A percentile compares a stretch with the other conserved stretches of the same genome.
Conservation (phyloP, 1,140 invertebrate genomes). For the Akabosia matsudoensis region DNA sequence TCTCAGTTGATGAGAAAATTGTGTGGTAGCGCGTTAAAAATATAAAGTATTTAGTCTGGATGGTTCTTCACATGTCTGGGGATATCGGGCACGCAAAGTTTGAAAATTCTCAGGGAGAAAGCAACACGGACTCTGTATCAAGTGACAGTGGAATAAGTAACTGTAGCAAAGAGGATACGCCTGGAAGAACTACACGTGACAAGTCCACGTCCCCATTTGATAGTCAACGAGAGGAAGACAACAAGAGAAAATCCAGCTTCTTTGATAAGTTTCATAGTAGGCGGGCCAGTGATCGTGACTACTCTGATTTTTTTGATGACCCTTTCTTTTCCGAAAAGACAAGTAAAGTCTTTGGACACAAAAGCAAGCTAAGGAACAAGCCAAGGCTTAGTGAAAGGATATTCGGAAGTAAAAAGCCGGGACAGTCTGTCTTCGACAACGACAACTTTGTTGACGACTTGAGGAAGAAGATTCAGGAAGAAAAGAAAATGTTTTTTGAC, state of each 20-base stretch:
- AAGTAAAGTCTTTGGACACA: background rate
- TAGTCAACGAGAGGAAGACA: background rate
- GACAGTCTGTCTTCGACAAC: conserved; percentile 1
- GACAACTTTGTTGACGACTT: conserved; percentile 25
- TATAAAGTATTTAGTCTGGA: background rate
- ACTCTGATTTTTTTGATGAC: background rate
- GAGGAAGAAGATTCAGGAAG: conserved; percentile 9
- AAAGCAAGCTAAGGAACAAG: background rate
- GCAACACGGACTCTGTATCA: background rate
- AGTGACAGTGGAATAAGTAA: conserved; percentile 9
- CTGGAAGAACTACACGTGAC: background rate
- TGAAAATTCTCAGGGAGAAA: background rate
- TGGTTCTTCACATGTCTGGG: conserved; percentile 19
- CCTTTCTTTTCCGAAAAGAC: conserved; percentile 3
- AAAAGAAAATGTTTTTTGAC: conserved; percentile 28
- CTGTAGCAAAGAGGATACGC: background rate
- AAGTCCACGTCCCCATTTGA: background rate
- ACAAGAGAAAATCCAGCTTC: background rate
- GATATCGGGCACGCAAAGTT: background rate
- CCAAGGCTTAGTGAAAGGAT: conserved; percentile 18
- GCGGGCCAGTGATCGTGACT: background rate
- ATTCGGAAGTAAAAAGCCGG: background rate
- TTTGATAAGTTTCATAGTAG: background rate
- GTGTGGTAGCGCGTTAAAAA: background rate
- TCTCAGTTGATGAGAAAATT: background rate